Evolutionary conservation across 2,113 vertebrate species (phyloP).

Genomic region (Perognathus longimembris): DNA sequence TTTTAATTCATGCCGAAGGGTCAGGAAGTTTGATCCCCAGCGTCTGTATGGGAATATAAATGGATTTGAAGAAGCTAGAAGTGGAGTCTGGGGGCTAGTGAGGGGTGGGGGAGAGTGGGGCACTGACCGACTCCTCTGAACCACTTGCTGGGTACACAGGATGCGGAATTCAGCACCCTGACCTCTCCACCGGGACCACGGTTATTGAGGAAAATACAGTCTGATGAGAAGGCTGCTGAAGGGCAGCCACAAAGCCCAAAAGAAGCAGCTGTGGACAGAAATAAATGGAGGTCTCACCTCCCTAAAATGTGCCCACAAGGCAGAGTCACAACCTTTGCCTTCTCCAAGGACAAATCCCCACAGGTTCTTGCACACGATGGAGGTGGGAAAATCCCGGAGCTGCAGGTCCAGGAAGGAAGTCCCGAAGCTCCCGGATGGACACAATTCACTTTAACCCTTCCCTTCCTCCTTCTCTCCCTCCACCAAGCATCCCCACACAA

Average conservation of each 20-base stretch:
- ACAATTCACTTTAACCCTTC: not conserved
- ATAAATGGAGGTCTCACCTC: slow-evolving; percentile 5
- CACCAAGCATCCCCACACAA: not conserved
- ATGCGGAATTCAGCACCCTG: not conserved
- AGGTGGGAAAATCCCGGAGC: not conserved
- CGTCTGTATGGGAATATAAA: not conserved
- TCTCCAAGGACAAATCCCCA: slow-evolving; percentile 2
- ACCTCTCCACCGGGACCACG: not conserved
- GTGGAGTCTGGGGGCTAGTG: not conserved
- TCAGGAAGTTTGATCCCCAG: slow-evolving; percentile 72
- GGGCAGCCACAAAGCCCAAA: not conserved
- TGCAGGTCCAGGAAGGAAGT: rapidly evolving
- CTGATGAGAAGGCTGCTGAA: not conserved
- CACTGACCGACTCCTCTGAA: not conserved
- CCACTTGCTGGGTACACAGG: rapidly evolving
- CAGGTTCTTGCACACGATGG: not conserved
- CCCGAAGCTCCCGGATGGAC: not conserved
- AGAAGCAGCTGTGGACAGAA: slow-evolving; percentile 59
- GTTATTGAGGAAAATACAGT: not conserved
- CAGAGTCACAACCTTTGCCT: slow-evolving; percentile 42
- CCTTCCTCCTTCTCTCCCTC: not conserved
- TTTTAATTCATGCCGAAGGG: slow-evolving; percentile 47
- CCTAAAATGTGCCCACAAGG: slow-evolving; percentile 38
- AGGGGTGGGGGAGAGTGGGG: not conserved
- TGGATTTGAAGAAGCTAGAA: slow-evolving; percentile 23